These are phyloP conservation scores for Eupithecia tripunctaria DNA, from an alignment of 2,888 invertebrate species.

Conservation along the genomic window DNA sequence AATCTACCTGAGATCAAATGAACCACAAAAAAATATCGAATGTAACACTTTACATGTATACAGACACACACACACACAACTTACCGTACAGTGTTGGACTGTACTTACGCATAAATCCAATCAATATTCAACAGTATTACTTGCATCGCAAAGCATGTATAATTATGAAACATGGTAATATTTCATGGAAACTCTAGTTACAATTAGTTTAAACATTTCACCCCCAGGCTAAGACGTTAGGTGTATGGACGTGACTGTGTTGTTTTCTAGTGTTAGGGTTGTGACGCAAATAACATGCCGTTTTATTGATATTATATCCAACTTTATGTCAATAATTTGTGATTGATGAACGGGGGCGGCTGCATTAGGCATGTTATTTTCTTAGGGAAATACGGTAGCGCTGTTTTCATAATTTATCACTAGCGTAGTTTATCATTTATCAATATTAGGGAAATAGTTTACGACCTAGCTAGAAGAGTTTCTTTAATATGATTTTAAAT, in stretches of 20 bases:
- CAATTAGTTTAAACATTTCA: conserved; percentile 44
- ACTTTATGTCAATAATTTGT: too few species aligned
- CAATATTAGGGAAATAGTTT: neutral
- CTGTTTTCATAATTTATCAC: conserved; percentile 23
- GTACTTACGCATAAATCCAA: neutral
- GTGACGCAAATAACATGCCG: conserved; percentile 37
- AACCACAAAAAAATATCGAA: conserved; percentile 15
- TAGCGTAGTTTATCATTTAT: conserved; percentile 14
- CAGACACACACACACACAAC: too few species aligned
- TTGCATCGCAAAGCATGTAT: conserved; percentile 15
- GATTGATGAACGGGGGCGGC: conserved; percentile 29
- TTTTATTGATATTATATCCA: conserved; percentile 45
- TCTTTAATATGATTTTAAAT: neutral
- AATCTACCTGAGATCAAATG: conserved; percentile 11
- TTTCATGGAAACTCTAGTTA: conserved; percentile 36
- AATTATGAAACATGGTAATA: conserved; percentile 26
- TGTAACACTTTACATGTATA: neutral
- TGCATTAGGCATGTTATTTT: conserved; percentile 23
- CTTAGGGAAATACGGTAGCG: conserved; percentile 17
- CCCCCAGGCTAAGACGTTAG: conserved; percentile 39
- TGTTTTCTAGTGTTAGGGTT: conserved; percentile 57
- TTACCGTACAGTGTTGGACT: neutral
- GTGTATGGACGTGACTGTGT: conserved; percentile 39
- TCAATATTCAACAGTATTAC: conserved; percentile 20
- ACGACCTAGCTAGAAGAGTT: neutral